phyloP scores from a whole-genome alignment of 2,888 invertebrate species.

The Miltochrista miniata region DNA sequence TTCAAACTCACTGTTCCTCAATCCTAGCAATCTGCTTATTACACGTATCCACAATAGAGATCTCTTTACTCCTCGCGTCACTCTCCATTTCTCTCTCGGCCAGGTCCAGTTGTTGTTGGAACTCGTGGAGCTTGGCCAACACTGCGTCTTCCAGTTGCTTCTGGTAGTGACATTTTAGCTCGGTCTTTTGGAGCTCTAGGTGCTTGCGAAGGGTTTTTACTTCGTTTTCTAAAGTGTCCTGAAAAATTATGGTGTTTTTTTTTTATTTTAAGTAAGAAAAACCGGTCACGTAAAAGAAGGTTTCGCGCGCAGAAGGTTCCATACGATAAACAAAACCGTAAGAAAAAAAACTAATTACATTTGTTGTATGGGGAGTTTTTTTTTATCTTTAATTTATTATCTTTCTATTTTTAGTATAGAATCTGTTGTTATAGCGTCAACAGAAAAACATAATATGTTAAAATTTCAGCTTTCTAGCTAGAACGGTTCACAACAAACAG shows the following conservation, averaged over 20 bases:
- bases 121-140: conserved; percentile 89
- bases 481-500: no score
- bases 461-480: no score
- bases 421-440: no score
- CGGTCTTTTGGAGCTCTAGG: conserved; percentile 85
- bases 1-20: conserved; percentile 73
- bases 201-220: conserved; percentile 79
- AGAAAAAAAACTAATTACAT: no score
- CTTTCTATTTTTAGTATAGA: no score
- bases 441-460: no score
- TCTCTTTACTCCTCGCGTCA: conserved; percentile 86
- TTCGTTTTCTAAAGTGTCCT: conserved; percentile 81
- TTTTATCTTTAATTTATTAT: no score
- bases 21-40: conserved; percentile 89
- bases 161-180: conserved; percentile 90
- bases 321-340: no score
- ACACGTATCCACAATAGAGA: conserved; percentile 86
- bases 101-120: conserved; percentile 87
- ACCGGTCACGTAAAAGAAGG: no score
- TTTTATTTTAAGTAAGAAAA: no score
- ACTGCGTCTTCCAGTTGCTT: conserved; percentile 92
- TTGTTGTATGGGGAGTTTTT: no score
- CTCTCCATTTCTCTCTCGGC: conserved; percentile 86
- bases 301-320: no score
- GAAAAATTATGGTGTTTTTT: background rate